A percentile compares a stretch with the other conserved stretches of the same genome.
phyloP scores from a whole-genome alignment of 1,140 invertebrate genomes.

The Potamilus streckersoni region DNA sequence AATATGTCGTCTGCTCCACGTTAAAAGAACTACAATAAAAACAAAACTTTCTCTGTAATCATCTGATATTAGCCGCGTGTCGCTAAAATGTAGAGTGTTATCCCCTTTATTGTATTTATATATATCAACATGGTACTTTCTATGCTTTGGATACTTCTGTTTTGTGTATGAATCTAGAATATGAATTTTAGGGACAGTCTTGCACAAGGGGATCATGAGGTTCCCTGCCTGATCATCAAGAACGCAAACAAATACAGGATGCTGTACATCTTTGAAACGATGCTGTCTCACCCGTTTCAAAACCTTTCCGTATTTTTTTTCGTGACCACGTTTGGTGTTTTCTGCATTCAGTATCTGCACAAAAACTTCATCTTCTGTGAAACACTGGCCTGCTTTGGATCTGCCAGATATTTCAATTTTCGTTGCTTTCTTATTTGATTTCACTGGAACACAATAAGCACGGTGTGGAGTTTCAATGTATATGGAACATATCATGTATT shows the following conservation, averaged over 20 bases:
- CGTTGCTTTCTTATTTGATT: conserved; percentile 13
- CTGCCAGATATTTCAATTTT: conserved; percentile 50
- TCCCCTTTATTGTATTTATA: conserved; percentile 17
- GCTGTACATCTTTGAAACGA: conserved; percentile 20
- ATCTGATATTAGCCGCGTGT: conserved; percentile 7
- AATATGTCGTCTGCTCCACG: conserved; percentile 21
- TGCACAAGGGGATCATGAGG: conserved; percentile 56
- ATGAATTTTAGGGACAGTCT: conserved; percentile 58
- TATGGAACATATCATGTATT: conserved; percentile 42
- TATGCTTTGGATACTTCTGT: conserved; percentile 9
- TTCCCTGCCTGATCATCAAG: conserved; percentile 42
- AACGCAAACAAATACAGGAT: conserved; percentile 54
- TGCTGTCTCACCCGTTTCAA: conserved; percentile 42
- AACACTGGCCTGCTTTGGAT: conserved; percentile 53
- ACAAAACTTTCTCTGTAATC: conserved; percentile 2
- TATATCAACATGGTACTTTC: conserved; percentile 17
- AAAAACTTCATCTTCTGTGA: conserved; percentile 56
- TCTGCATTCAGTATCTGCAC: conserved; percentile 46
- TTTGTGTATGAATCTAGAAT: conserved; percentile 27
- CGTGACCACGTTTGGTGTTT: conserved; percentile 6
- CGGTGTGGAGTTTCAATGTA: conserved; percentile 42
- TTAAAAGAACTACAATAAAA: conserved; percentile 16
- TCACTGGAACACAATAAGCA: conserved; percentile 34
- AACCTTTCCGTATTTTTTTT: conserved; percentile 41
- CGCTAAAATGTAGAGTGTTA: not conserved